Conservation (phyloP, 2,888 invertebrate genomes). For the Geotrupes spiniger region DNA sequence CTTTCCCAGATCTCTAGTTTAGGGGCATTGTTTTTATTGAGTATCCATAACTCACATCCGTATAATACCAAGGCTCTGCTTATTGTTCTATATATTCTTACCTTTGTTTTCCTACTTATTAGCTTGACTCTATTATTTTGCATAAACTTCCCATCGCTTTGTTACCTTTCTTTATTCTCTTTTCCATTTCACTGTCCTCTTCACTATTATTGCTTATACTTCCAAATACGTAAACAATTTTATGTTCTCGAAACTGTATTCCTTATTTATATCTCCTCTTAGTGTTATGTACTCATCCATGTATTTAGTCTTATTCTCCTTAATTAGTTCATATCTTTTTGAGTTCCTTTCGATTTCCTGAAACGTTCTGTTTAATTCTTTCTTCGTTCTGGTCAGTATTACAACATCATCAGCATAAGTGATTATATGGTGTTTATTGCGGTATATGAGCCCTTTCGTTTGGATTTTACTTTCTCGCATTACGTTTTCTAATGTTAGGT, state of each 20-base stretch:
- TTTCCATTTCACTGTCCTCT: neutral
- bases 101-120: constrained; percentile 1
- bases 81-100: neutral
- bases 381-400: too few relatives aligned
- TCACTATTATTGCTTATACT: neutral
- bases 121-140: neutral
- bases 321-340: too few relatives aligned
- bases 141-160: neutral
- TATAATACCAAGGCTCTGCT: neutral
- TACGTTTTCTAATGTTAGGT: too few relatives aligned
- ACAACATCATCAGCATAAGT: too few relatives aligned
- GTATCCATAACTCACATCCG: constrained; percentile 1
- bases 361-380: too few relatives aligned
- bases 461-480: too few relatives aligned
- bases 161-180: neutral
- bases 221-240: neutral
- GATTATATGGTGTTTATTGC: too few relatives aligned
- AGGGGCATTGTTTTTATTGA: neutral
- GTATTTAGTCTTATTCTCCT: too few relatives aligned
- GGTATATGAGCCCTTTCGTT: too few relatives aligned
- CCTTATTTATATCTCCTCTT: neutral
- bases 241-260: neutral
- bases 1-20: constrained; percentile 4
- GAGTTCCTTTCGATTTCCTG: too few relatives aligned
- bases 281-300: neutral